Conservation (phyloP, 2,888 invertebrate species). For the Capitulum mitella region DNA sequence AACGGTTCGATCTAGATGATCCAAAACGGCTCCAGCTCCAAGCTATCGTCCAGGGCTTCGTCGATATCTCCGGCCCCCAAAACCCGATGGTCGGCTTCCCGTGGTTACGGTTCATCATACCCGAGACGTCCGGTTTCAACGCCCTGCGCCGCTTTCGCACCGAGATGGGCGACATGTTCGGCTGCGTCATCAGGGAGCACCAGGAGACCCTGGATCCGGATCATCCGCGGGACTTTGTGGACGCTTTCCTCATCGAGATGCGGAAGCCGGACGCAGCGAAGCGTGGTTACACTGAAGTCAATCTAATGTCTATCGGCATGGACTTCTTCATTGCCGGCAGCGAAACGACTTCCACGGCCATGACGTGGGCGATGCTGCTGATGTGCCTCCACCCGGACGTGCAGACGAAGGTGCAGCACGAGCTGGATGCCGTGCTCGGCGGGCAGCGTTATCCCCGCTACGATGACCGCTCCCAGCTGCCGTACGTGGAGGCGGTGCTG, state of each 20-base stretch:
- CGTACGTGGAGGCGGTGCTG: constrained; percentile 27
- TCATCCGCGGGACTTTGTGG: neutral
- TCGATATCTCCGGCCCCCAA: neutral
- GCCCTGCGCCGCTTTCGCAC: constrained; percentile 52
- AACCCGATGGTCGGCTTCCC: constrained; percentile 64
- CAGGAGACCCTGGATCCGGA: constrained; percentile 13
- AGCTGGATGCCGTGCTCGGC: constrained; percentile 33
- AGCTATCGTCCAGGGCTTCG: constrained; percentile 1
- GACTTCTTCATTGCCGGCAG: constrained; percentile 27
- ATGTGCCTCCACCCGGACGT: constrained; percentile 36
- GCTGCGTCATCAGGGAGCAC: constrained; percentile 22
- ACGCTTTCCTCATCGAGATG: constrained; percentile 1
- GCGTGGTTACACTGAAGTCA: neutral
- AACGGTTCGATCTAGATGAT: constrained; percentile 24
- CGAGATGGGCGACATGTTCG: neutral
- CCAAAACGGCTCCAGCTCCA: constrained; percentile 6
- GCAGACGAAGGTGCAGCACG: constrained; percentile 36
- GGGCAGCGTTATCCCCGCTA: neutral
- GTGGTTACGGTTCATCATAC: constrained; percentile 59
- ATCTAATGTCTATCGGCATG: neutral
- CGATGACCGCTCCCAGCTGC: neutral
- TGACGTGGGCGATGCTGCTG: constrained; percentile 34
- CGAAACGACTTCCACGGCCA: constrained; percentile 20
- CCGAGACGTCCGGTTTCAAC: constrained; percentile 66
- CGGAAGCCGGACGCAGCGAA: neutral